A percentile compares a stretch with the other conserved stretches of the same genome.
These are phyloP conservation scores for Marcusenius ussheri DNA, from an alignment of 2,113 vertebrate species.

Conservation along the genomic window DNA sequence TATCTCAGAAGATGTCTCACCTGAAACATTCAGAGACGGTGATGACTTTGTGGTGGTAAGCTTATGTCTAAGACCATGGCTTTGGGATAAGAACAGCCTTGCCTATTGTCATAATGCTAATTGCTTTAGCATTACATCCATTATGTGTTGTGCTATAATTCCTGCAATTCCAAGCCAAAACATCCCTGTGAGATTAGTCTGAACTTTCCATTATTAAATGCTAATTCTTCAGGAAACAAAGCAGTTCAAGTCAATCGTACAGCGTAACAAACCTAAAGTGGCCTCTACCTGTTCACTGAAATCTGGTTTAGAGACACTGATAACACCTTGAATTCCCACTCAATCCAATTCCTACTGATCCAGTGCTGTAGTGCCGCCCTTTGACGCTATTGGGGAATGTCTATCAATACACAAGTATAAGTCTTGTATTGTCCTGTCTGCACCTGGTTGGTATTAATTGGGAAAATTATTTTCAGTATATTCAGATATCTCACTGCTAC, in stretches of 20 bases:
- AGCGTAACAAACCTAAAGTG: not conserved
- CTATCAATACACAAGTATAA: not conserved
- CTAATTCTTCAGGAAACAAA: not conserved
- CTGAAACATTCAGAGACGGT: not conserved
- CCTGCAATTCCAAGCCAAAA: not conserved
- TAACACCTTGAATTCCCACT: not conserved
- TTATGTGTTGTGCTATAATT: not conserved
- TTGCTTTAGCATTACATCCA: not conserved
- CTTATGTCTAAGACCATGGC: not conserved
- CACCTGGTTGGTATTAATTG: not conserved
- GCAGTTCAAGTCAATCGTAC: not conserved
- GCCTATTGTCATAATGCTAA: not conserved
- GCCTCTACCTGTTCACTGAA: not conserved
- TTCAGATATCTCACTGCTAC: not conserved
- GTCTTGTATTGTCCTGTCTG: not conserved
- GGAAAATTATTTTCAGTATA: not conserved
- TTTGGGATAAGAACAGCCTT: not conserved
- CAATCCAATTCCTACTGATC: not conserved
- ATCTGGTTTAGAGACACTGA: not conserved
- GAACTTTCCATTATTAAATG: not conserved
- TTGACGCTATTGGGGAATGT: not conserved
- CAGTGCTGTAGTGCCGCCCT: not conserved
- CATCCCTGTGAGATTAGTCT: not conserved
- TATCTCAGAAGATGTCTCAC: not conserved
- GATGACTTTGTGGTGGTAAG: not conserved